Base-by-base conservation (phyloP, 2,113 vertebrate genomes). In the Ifrita kowaldi region DNA sequence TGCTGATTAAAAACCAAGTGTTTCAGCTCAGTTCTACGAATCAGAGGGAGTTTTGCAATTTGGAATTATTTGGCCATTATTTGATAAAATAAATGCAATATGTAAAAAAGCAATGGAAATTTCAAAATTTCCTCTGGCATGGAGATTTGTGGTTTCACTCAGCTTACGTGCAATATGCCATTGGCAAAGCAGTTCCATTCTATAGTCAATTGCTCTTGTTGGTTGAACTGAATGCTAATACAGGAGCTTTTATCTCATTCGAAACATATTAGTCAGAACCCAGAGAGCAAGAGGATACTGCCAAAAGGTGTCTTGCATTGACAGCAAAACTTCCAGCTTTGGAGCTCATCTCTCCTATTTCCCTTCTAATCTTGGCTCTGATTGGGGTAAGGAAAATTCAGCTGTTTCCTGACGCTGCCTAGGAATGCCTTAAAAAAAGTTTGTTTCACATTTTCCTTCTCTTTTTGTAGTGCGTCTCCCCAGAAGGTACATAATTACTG, bases 211-310 rank as follows among this genome's bases (percentile, higher is more conserved):
- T 74, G 71, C 64, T 80, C 68, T 27, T 92, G 87, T 86, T 91
- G 95, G 82, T 77, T 93, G 93, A 88, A 52, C 64, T 59, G 85
- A 90, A 93, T 96, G 92, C 88, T 94, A 67, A 90, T 96, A 71
- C 82, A 74, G 75, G 56, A 68, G 71, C 85, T 95, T 90, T 92
- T 86, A 75, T 93, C 84, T 88, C 78, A 52, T 90, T 94, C 10
- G 5, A 67, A 89, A 75, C 71, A 13, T 83, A 35, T 80, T 85
- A 93, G 87, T 67, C 22, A 55, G 85, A 96, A 80, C 47, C n/a
- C 87, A 88, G 87, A 87, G 79, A 90, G 90, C 68, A 73, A 50
- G 52, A 65, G 79, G 59, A 86, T 67, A 27, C 55, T 86, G 90
- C 87, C 82, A 90, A 94, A 87, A 87, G 87, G 70, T 94, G 84